Base-by-base conservation (phyloP, 2,797 vertebrate genomes). In the Sphaeramia orbicularis region DNA sequence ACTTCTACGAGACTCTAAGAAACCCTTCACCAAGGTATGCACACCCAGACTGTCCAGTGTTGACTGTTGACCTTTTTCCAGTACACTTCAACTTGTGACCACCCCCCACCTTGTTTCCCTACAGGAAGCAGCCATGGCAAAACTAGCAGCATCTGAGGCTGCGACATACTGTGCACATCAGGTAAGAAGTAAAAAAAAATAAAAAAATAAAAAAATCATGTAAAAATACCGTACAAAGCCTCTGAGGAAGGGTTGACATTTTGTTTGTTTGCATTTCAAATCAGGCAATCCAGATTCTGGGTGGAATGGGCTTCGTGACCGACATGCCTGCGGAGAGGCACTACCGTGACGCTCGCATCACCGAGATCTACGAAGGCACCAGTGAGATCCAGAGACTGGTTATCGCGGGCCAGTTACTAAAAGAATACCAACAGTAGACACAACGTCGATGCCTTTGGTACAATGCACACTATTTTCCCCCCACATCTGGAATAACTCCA, bases 371-470 rank as follows among this genome's bases (percentile, higher is more conserved):
- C 0, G 98, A 99, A 78, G 98, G 98, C 12, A 99, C 98, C 87
- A 99, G 98, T 0, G 98, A 99, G 91, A 99, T 99, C 89, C 98
- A 99, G 88, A 94, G 97, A 35, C 94, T 99, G 86, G 97, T 99
- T 24, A 97, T 99, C 0, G 96, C 95, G 0, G 94, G 93, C 2
- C 96, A 96, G 3, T 0, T 99, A 18, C 92, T 99, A 41, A 99
- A 95, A 85, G 95, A 95, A 19, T 98, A 99, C 86, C 92, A 94
- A 4, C 40, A 76, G 27, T 97, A 91, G 92, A 91, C 11, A 0
- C 16, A 0, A 12, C 12, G 11, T 2, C 2, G 0, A 49, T 11
- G 15, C n/a, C 13, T 36, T 6, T 10, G 13, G 6, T 12, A 6
- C 55, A 8, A 2, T 6, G 8, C 7, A 49, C 49, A 74, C 61